These are phyloP conservation scores for Scyliorhinus canicula DNA, from an alignment of 2,797 vertebrate genomes.

Conservation along the genomic window DNA sequence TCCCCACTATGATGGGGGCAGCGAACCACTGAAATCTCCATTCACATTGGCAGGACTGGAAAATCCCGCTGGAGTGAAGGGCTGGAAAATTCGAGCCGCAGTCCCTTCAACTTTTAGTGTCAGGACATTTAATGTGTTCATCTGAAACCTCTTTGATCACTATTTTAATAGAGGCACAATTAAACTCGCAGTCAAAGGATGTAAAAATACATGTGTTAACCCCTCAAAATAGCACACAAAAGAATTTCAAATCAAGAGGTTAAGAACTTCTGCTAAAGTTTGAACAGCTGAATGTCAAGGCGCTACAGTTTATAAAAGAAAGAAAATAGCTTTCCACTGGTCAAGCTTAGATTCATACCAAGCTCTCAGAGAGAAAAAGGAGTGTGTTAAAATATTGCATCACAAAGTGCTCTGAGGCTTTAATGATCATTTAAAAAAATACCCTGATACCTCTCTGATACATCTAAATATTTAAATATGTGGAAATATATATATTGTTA, in stretches of 20 bases:
- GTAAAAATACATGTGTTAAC: constrained; percentile 1
- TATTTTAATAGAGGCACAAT: not conserved
- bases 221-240: not conserved
- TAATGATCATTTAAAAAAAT: not conserved
- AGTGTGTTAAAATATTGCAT: not conserved
- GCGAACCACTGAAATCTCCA: too few species aligned
- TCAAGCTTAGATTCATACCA: not conserved
- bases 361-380: not conserved
- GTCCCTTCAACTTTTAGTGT: not conserved
- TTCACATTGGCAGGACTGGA: too few species aligned
- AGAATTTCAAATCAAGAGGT: not conserved
- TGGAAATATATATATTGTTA: not conserved
- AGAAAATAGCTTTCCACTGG: not conserved
- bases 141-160: not conserved
- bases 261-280: not conserved
- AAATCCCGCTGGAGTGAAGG: too few species aligned
- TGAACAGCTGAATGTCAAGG: not conserved
- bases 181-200: not conserved
- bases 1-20: too few species aligned
- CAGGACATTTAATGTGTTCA: not conserved
- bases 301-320: not conserved
- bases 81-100: too few species aligned
- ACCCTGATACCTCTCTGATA: not conserved
- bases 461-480: not conserved
- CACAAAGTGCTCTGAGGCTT: not conserved